Base-by-base conservation (phyloP, 2,113 vertebrate species). In the Pelusios castaneus region DNA sequence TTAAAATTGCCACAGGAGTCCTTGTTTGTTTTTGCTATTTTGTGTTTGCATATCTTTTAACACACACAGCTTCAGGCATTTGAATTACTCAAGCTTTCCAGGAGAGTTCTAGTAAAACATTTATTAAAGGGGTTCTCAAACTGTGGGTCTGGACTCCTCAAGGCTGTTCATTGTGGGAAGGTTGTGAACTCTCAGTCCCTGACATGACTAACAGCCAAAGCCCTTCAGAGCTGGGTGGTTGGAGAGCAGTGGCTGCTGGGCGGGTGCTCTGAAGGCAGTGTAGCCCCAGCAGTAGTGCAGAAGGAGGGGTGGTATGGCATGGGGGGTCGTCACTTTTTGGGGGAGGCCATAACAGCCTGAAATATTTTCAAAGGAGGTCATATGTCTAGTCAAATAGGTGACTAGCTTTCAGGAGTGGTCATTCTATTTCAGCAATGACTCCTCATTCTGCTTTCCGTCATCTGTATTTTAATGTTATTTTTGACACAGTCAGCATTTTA, bases 401-500 rank as follows among this genome's bases (percentile, higher is more conserved):
- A 82, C 85, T 14, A 41, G 82, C 45, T 94, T 89, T 96, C 91
- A 94, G 90, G 95, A 96, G 85, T 87, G 78, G 80, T 89, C 89
- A 70, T 95, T 87, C 67, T 91, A 90, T 96, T 96, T 92, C 92
- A 94, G 56, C 84, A 95, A 82, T 91, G 95, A 84, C 90, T 96
- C 95, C 87, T 87, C 92, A 92, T 95, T 97, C 96, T 98, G 97
- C 95, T 98, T 97, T 87, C 96, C 80, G 94, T 97, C 93, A 96
- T 96, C 93, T 67, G 85, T 95, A 92, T 97, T 94, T 63, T 94
- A 95, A 96, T 97, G 94, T 96, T 97, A 89, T 96, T 96, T 96
- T 97, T 94, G 84, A 94, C 79, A 96, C 89, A 84, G 80, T 89
- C 87, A 85, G 77, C 78, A 80, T 93, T 97, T 96, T 86, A 82